Conservation (phyloP, 2,113 vertebrate genomes). For the Tragelaphus imberbis region DNA sequence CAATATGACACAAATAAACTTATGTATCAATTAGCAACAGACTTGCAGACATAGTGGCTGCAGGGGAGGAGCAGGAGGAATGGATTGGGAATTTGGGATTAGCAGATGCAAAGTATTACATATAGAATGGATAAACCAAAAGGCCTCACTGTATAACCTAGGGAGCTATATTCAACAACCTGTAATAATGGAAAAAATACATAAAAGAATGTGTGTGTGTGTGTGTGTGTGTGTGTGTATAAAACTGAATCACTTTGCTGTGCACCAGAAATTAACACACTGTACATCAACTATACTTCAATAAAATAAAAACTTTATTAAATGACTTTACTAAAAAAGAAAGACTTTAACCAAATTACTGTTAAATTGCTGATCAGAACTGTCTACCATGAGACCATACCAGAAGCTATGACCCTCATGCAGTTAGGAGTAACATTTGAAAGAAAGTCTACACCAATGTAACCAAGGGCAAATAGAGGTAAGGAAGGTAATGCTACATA, state of each 20-base stretch:
- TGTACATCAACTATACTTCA: neutral
- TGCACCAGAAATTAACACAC: neutral
- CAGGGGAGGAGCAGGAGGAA: neutral
- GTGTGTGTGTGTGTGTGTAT: neutral
- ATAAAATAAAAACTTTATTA: neutral
- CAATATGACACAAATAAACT: neutral
- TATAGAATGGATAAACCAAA: neutral
- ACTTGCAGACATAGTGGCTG: neutral
- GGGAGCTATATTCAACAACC: neutral
- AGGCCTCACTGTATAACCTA: neutral
- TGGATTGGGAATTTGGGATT: neutral
- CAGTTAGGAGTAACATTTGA: neutral
- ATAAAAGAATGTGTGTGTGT: neutral
- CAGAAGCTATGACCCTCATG: neutral
- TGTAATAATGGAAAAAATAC: neutral
- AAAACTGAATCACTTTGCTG: neutral
- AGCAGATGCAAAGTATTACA: neutral
- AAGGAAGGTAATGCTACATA: neutral
- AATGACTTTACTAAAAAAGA: neutral
- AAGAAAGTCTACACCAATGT: neutral
- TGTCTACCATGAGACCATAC: neutral
- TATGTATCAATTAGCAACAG: neutral
- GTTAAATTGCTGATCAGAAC: neutral
- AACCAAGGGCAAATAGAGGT: neutral
- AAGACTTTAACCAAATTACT: neutral